Evolutionary conservation across 2,113 vertebrate species (phyloP), one percentile per base, ranked within the genome.

Genomic region (Siniperca knerii): DNA sequence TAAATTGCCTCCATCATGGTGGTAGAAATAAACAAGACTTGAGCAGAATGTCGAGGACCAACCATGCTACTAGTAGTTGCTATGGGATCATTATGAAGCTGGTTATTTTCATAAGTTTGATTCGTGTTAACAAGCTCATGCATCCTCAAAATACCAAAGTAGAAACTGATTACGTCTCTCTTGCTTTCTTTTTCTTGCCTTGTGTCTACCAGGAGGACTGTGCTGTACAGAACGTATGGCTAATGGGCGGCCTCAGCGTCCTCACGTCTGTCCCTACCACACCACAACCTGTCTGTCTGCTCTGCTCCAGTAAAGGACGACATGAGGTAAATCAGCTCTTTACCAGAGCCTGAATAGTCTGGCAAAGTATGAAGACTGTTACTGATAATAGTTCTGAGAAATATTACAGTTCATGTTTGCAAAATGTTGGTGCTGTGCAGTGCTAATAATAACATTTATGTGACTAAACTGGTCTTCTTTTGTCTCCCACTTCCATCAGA

Each of bases 241-340:
- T 97, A 52, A 97, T 98, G 97, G 97, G 97, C 0, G 97, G 97
- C 8, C 95, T 98, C 73, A 98, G 97, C 6, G 94, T 98, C 79
- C 97, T 98, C 54, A 96, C 97, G 0, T 98, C 97, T 0, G 88
- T 97, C 69, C 96, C 97, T 0, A 94, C 95, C 85, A 97, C 83
- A n/a, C 96, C 96, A 0, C 96, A 96, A 10, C 95, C 96, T 11
- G 94, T 98, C 87, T 98, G 97, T 86, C 95, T 98, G 82, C 96
- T 98, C 2, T 98, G 97, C 10, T 97, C 97, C 89, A 98, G 97
- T 92, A 96, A 97, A 94, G 97, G 97, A 35, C 94, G 95, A 42
- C 96, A 98, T 58, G 96, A 97, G 95, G 97, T 97, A 92, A 83
- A n/a, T 10, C 0, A 20, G 4, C 11, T 66, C 23, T 50, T 62